Percentiles rank a stretch among this genome's conserved stretches.
Evolutionary conservation across 2,113 vertebrate species (phyloP).

Genomic region (Dissostichus mawsoni): DNA sequence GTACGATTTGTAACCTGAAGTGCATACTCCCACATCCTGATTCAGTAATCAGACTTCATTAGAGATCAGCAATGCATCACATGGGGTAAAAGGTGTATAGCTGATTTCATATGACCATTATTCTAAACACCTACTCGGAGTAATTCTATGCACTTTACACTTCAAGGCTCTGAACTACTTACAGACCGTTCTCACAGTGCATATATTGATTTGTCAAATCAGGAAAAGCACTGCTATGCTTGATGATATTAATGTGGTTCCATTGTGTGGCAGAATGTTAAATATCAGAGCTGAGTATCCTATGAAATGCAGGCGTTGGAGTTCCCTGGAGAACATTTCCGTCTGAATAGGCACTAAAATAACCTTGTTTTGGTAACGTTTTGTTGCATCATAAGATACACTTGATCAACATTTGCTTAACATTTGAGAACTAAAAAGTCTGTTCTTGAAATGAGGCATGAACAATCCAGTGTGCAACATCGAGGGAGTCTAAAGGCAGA

Average conservation of each 20-base stretch:
- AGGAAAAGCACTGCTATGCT: neutral
- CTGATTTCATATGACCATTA: slow-evolving; percentile 29
- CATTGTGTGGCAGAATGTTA: no score
- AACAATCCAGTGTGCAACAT: neutral
- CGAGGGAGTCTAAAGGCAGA: no score
- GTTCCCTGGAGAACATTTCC: no score
- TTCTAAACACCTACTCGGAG: neutral
- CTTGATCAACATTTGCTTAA: neutral
- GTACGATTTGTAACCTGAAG: neutral
- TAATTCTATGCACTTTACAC: neutral
- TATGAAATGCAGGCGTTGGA: no score
- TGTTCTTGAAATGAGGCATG: neutral
- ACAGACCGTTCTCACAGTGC: neutral
- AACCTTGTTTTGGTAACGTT: neutral
- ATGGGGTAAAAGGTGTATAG: neutral
- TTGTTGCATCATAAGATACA: neutral
- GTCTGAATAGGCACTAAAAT: no score
- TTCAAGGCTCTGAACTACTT: neutral
- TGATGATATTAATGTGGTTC: neutral
- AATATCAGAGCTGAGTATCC: no score
- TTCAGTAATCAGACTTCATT: slow-evolving; percentile 14
- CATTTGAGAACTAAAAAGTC: neutral
- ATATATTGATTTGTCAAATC: neutral
- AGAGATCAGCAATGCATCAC: slow-evolving; percentile 21
- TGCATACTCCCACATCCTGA: neutral